Base-by-base conservation (phyloP, 2,113 vertebrate genomes). In the Anhinga rufa region DNA sequence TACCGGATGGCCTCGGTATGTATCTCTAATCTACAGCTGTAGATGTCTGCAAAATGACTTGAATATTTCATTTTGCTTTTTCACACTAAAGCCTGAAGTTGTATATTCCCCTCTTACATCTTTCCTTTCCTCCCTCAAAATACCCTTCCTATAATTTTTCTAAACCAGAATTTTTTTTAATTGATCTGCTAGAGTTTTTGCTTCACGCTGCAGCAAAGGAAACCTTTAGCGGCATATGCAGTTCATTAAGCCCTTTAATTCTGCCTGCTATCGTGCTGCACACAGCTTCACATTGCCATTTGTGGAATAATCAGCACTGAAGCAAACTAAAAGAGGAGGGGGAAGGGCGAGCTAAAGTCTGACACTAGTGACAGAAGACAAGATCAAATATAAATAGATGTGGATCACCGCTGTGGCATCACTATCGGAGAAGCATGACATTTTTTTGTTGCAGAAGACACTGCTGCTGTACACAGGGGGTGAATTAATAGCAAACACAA, bases 221-320 rank as follows among this genome's bases (percentile, higher is more conserved):
- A 92, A 66, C 54, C n/a, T 34, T 54, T n/a, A 9, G 54, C 2
- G 1, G 75, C 66, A 44, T 4, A 32, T 5, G 51, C 71, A 60
- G 79, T 80, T 95, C 78, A 78, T 92, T 77, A 91, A 91, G 58
- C 51, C 31, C 84, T 81, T 88, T 66, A 86, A 66, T 85, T 88
- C 82, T 74, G 46, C 11, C 83, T 79, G 92, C 83, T 94, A 21
- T 76, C 25, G 0, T n/a, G 69, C 86, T 34, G 48, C 82, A 70
- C 38, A 21, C 62, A 55, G 93, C 65, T 86, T 76, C 83, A 20
- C 54, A 0, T 29, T 93, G 92, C 83, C 91, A 9, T 24, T 46
- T 74, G 66, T 11, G 46, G 89, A 82, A 85, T 61, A 90, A 92
- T 44, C 95, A 90, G 81, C 91, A 12, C 70, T 5, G 74, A 86